Conservation (phyloP, 2,113 vertebrate species). For the Macaca mulatta region DNA sequence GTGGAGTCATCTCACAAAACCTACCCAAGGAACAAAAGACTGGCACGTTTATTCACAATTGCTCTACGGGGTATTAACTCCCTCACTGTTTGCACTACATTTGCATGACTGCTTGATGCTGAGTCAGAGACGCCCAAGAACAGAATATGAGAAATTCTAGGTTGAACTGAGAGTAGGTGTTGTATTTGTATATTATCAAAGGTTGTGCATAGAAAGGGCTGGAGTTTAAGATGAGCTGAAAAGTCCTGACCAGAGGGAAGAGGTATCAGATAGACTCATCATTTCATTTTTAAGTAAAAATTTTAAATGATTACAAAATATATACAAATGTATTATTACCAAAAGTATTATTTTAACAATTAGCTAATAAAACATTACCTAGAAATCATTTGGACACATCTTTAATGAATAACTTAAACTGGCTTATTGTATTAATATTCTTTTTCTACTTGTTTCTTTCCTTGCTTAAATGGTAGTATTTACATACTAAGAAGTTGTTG, state of each 20-base stretch:
- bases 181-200: background rate
- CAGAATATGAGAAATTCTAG: background rate
- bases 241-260: background rate
- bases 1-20: background rate
- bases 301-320: background rate
- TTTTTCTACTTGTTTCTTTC: background rate
- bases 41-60: background rate
- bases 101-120: background rate
- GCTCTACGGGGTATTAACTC: background rate
- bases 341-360: background rate
- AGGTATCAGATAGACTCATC: background rate
- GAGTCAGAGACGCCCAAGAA: background rate
- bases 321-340: background rate
- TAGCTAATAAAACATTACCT: background rate
- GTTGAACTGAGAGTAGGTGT: background rate
- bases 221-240: background rate
- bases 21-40: background rate
- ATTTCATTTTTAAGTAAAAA: background rate
- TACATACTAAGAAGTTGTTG: background rate
- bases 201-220: background rate
- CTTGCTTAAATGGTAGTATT: background rate
- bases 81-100: background rate
- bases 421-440: background rate
- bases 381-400: background rate
- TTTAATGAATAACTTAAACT: slow-evolving; percentile 16